These are phyloP conservation scores for Otolemur crassicaudatus DNA, from an alignment of 2,797 vertebrate species.

Conservation along the genomic window DNA sequence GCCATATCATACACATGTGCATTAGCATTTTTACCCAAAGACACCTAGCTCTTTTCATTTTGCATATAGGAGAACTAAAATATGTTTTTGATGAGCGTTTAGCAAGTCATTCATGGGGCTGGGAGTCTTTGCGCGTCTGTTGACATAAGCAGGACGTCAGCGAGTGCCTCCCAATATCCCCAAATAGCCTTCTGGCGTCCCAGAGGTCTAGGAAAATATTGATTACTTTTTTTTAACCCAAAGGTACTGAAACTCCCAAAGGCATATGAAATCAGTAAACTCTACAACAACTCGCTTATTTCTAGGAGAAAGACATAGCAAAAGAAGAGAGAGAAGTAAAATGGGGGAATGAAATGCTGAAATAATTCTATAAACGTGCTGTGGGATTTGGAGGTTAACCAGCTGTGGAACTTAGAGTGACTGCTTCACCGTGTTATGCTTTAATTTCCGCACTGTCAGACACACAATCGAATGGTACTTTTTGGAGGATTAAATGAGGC, in stretches of 20 bases:
- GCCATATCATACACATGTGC: background rate
- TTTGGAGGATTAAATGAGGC: background rate
- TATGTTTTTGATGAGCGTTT: constrained; percentile 18
- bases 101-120: background rate
- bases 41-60: constrained; percentile 49
- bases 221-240: background rate
- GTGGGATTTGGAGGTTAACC: background rate
- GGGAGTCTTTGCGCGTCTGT: background rate
- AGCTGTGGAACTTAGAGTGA: background rate
- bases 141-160: constrained; percentile 12
- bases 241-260: background rate
- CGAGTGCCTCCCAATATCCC: background rate
- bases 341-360: background rate
- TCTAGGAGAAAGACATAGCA: background rate
- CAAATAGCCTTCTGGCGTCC: background rate
- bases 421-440: background rate
- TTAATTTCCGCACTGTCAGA: background rate
- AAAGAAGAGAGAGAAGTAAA: background rate
- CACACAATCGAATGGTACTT: background rate
- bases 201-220: background rate
- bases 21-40: constrained; percentile 52
- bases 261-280: background rate
- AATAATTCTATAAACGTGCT: background rate
- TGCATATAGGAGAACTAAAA: background rate
- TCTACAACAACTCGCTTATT: background rate